These are phyloP conservation scores for Choreutis nemorana DNA, from an alignment of 2,888 invertebrate species.

Conservation along the genomic window DNA sequence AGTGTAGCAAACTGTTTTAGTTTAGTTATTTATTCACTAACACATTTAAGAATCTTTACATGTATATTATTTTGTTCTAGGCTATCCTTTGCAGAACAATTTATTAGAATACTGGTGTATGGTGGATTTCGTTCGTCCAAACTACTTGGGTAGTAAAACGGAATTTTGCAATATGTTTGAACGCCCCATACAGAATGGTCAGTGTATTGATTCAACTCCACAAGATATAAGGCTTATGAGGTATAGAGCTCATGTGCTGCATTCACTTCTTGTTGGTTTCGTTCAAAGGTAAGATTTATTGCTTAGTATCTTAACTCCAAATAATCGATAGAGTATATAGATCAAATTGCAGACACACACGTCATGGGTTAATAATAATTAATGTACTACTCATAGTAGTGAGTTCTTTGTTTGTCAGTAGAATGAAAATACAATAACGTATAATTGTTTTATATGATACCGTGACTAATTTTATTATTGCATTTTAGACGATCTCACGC, in stretches of 20 bases:
- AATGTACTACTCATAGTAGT: no score
- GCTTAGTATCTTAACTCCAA: no score
- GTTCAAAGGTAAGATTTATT: slow-evolving; percentile 89
- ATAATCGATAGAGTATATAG: no score
- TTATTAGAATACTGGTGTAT: slow-evolving; percentile 97
- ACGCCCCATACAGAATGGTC: slow-evolving; percentile 97
- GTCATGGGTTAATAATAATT: no score
- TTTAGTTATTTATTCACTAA: background rate
- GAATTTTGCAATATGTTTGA: slow-evolving; percentile 99
- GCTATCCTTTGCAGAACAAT: slow-evolving; percentile 98
- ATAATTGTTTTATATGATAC: no score
- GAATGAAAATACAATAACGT: no score
- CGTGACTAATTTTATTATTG: no score
- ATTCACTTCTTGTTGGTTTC: slow-evolving; percentile 93
- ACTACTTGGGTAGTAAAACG: slow-evolving; percentile 94
- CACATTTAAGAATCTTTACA: background rate
- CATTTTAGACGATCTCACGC: slow-evolving; percentile 82
- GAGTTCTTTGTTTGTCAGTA: no score
- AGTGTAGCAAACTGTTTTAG: background rate
- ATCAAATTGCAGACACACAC: no score
- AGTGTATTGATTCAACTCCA: slow-evolving; percentile 96
- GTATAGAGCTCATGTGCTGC: slow-evolving; percentile 94
- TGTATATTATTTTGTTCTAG: slow-evolving; percentile 19
- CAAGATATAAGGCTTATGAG: slow-evolving; percentile 94
- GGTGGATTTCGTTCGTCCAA: slow-evolving; percentile 98